Percentiles rank a stretch among this genome's conserved stretches.
Conservation (phyloP, 2,113 vertebrate species). For the Gadus macrocephalus region DNA sequence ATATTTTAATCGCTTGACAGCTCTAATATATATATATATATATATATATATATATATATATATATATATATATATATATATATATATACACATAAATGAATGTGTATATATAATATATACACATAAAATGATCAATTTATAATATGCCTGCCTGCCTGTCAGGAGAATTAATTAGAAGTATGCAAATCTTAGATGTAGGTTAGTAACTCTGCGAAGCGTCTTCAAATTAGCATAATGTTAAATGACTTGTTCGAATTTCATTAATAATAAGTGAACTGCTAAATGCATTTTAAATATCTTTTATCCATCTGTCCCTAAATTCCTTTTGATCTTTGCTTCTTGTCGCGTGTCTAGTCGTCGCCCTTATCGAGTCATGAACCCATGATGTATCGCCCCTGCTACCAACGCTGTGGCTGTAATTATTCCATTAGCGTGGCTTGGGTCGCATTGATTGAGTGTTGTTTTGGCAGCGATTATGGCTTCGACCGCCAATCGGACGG, state of each 20-base stretch:
- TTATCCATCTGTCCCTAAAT: conserved; percentile 57
- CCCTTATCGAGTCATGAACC: conserved; percentile 51
- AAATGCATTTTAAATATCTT: conserved; percentile 68
- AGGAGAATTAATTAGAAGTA: conserved; percentile 46
- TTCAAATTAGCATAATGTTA: conserved; percentile 61
- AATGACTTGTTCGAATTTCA: conserved; percentile 67
- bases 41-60: conserved; percentile 32
- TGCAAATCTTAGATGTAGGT: conserved; percentile 44
- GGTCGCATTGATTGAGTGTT: conserved; percentile 34
- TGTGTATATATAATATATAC: conserved; percentile 18
- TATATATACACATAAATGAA: conserved; percentile 16
- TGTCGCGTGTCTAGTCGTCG: conserved; percentile 57
- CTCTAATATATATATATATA: too few relatives aligned
- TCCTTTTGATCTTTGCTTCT: conserved; percentile 59
- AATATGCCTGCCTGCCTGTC: conserved; percentile 25
- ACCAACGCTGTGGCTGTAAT: conserved; percentile 35
- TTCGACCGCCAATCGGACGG: conserved; percentile 86
- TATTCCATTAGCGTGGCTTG: conserved; percentile 43
- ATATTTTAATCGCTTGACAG: too few relatives aligned
- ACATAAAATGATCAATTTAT: conserved; percentile 20
- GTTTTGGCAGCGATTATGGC: conserved; percentile 85
- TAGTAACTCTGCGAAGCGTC: conserved; percentile 38
- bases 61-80: too few relatives aligned
- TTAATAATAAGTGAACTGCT: conserved; percentile 63
- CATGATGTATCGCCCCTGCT: conserved; percentile 36